Base-by-base conservation (phyloP, 2,888 invertebrate species). In the Pomacea canaliculata region DNA sequence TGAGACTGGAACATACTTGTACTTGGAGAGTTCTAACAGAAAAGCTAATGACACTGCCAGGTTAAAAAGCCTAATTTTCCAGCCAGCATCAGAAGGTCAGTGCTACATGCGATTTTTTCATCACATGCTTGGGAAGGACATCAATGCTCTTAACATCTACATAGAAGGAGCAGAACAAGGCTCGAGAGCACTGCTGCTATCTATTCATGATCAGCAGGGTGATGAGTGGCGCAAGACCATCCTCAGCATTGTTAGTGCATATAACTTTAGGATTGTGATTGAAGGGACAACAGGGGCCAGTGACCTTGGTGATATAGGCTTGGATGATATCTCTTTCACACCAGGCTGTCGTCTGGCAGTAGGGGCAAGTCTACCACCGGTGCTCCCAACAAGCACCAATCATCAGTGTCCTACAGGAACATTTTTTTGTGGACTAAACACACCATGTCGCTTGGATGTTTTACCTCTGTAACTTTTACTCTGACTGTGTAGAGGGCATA, bases 261-360 rank as follows among this genome's bases (percentile, higher is more conserved):
- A 78, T n/a, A 83, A 83, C 63, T 88, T 88, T 81, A 78, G 86
- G 71, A 83, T 89, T 63, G 82, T 89, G 23, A 81, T 89, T 37
- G 88, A 89, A 76, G 88, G 82, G 27, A 82, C 85, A 5, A 80
- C 85, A 51, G 88, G 88, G 10, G 77, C 76, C 10, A 83, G 86
- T 27, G 83, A 82, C 76, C 80, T 82, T 23, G 88, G 88, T 59
- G 89, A 89, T 76, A 88, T 91, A 73, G 89, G 88, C 16, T 82
- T 91, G 69, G 90, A 91, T 82, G 90, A 91, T 77, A 82, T 91
- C n/a, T 72, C 74, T 23, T 74, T 86, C 48, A 74, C 68, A 56
- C 46, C 77, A 46, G 85, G 86, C 48, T 89, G 89, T 81, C 76
- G 80, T 27, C 46, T 83, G 5, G 76, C 78, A 23, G n/a, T 76